A percentile compares a stretch with the other conserved stretches of the same genome.
These are phyloP conservation scores for Torymus aiolomorphi DNA, from an alignment of 2,888 invertebrate species.

Conservation along the genomic window DNA sequence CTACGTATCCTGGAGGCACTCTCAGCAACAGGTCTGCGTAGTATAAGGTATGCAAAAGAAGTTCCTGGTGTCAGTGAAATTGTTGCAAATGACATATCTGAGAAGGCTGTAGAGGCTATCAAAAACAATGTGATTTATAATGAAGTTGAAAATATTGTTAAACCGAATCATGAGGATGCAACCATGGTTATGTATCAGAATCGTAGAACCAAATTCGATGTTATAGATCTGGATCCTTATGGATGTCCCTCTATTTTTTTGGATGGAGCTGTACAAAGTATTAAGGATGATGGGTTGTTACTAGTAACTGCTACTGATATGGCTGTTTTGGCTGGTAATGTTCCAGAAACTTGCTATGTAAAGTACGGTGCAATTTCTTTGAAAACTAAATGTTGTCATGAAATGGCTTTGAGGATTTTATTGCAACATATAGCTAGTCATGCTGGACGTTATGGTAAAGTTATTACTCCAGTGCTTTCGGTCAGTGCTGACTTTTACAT, in stretches of 20 bases:
- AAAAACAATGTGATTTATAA: conserved; percentile 87
- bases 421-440: conserved; percentile 92
- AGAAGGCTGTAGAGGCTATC: conserved; percentile 91
- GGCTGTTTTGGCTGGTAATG: conserved; percentile 96
- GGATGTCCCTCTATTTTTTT: conserved; percentile 96
- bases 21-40: conserved; percentile 95
- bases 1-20: conserved; percentile 92
- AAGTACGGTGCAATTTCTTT: conserved; percentile 96
- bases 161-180: conserved; percentile 90
- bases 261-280: conserved; percentile 89
- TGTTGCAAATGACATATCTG: conserved; percentile 93
- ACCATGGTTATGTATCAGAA: conserved; percentile 90
- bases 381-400: conserved; percentile 92
- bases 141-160: conserved; percentile 84
- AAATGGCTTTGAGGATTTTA: conserved; percentile 96
- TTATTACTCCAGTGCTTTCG: conserved; percentile 92
- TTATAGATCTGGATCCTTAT: conserved; percentile 97
- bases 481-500: conserved; percentile 98
- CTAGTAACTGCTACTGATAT: conserved; percentile 98
- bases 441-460: conserved; percentile 94
- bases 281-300: conserved; percentile 89
- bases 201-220: conserved; percentile 85
- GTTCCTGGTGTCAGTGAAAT: conserved; percentile 87
- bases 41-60: conserved; percentile 96
- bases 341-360: conserved; percentile 93